A percentile compares a stretch with the other conserved stretches of the same genome.
Evolutionary conservation across 1,140 invertebrate species (phyloP).

Genomic region (Aleiodes sp.): DNA sequence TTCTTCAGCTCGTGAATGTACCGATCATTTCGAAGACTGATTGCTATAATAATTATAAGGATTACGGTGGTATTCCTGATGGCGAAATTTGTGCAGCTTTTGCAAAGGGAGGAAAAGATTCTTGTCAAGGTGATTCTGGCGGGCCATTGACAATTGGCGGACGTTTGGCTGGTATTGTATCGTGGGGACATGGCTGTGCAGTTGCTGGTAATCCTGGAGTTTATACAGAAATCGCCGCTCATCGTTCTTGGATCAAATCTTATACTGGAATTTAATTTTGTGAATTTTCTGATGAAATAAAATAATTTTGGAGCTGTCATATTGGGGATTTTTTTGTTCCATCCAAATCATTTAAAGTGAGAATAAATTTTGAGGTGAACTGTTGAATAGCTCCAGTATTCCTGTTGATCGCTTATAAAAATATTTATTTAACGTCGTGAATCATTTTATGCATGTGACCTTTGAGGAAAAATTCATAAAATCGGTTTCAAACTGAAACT

Average conservation of each 20-base stretch:
- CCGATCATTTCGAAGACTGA: conserved; percentile 51
- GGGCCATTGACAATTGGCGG: conserved; percentile 64
- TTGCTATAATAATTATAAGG: conserved; percentile 50
- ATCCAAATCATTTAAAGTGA: too few species aligned
- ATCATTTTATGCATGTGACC: too few species aligned
- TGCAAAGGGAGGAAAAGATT: conserved; percentile 71
- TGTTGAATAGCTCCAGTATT: too few species aligned
- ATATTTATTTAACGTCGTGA: too few species aligned
- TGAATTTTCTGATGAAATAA: not conserved
- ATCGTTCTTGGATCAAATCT: conserved; percentile 39
- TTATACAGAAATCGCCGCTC: conserved; percentile 51
- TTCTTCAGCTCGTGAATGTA: conserved; percentile 51
- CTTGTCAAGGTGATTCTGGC: conserved; percentile 70
- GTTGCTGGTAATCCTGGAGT: conserved; percentile 49
- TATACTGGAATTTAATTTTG: not conserved
- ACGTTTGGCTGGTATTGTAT: conserved; percentile 60
- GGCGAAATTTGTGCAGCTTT: conserved; percentile 78
- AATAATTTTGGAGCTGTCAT: not conserved
- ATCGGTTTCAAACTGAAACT: too few species aligned
- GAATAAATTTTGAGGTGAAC: too few species aligned
- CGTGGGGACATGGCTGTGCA: conserved; percentile 63
- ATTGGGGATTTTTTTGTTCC: not conserved
- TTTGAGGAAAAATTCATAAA: too few species aligned
- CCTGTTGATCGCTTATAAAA: too few species aligned
- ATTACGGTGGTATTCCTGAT: conserved; percentile 64